Base-by-base conservation (phyloP, 2,113 vertebrate species). In the Cyprinodon tularosa region DNA sequence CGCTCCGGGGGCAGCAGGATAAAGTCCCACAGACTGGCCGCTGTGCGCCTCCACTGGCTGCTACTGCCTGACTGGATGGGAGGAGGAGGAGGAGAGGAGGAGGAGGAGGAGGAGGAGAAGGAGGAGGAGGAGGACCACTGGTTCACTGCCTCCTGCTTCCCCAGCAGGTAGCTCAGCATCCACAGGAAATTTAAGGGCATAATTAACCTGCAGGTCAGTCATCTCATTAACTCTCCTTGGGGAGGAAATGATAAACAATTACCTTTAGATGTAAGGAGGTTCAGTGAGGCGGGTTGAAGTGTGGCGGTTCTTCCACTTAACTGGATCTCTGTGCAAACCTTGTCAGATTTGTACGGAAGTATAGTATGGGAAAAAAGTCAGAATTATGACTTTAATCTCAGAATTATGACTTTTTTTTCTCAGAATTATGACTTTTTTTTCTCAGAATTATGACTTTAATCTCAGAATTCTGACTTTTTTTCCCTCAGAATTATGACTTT, bases 1-100 rank as follows among this genome's bases (percentile, higher is more conserved):
- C 37, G 62, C 11, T 65, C 80, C 77, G 77, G 71, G 47, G 47
- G 37, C 3, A 66, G 62, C 45, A 77, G 45, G 79, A 85, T 87
- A 74, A 85, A 89, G 85, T 92, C 91, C 93, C 94, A 87, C 74
- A 77, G 86, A 90, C 76, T 71, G 67, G 83, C 82, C 84, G 85
- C 84, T 69, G 81, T 85, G 90, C 84, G 78, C 84, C 81, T 87
- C 71, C 78, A 29, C 38, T 15, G 72, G 68, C 74, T 77, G 77
- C 84, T 84, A 85, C 66, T 66, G 78, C 44, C 8, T 11, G 74
- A 66, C 64, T 81, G 53, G 12, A 67, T 72, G 68, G 60, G 83
- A 20, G 9, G 50, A 9, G 7, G 50, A n/a, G 15, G 48, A 50
- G 4, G 48, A 29, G 29, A 29, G 29, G 29, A 29, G 29, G 45